Conservation (phyloP, 2,888 invertebrate species). For the Ecliptopera silaceata region DNA sequence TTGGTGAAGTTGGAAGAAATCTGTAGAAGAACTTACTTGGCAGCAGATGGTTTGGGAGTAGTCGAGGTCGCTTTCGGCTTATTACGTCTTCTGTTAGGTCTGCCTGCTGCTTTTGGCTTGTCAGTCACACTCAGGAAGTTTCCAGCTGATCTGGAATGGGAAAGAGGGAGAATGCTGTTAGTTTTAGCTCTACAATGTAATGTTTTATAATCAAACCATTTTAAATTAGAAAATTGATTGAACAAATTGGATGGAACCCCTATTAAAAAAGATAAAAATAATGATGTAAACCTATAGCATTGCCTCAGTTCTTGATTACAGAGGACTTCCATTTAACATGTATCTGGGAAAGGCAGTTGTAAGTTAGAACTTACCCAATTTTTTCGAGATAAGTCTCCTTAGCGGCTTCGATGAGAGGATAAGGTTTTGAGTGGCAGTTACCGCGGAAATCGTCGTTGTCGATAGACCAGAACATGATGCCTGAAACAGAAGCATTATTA, state of each 20-base stretch:
- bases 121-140: constrained; percentile 52
- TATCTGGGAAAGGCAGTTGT: too few relatives aligned
- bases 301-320: too few relatives aligned
- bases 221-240: too few relatives aligned
- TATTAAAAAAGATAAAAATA: too few relatives aligned
- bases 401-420: constrained; percentile 95
- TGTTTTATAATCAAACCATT: too few relatives aligned
- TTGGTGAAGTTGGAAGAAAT: too few relatives aligned
- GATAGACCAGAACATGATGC: constrained; percentile 96
- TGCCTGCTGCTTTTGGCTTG: constrained; percentile 44
- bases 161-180: background rate
- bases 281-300: too few relatives aligned
- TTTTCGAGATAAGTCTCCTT: constrained; percentile 89
- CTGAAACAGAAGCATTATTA: too few relatives aligned
- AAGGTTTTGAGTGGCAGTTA: constrained; percentile 92
- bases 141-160: constrained; percentile 53
- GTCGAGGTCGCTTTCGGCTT: constrained; percentile 73
- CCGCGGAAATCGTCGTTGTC: constrained; percentile 98
- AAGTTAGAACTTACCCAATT: constrained; percentile 79
- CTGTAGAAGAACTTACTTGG: constrained; percentile 50
- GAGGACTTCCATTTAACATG: too few relatives aligned
- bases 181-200: too few relatives aligned
- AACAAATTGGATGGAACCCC: too few relatives aligned
- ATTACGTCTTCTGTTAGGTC: constrained; percentile 62
- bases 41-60: constrained; percentile 69